A percentile compares a stretch with the other conserved stretches of the same genome.
These are phyloP conservation scores for Dicrostonyx torquatus DNA, from an alignment of 2,797 vertebrate genomes.

Conservation along the genomic window DNA sequence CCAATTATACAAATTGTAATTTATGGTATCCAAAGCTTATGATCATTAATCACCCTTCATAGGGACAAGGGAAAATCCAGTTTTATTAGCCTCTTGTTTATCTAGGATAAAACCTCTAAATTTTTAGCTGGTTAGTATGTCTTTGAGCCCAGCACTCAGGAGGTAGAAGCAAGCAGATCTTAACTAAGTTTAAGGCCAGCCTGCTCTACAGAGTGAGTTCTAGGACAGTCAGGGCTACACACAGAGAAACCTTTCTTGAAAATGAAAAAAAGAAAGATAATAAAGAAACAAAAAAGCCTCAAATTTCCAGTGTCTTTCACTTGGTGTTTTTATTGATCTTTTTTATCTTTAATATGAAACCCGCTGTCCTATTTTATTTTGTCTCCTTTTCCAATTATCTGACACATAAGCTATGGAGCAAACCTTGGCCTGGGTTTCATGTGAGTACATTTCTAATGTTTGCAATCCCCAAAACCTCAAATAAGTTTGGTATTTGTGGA, in stretches of 20 bases:
- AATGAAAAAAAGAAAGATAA: too few relatives aligned
- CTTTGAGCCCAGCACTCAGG: neutral
- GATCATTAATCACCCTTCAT: neutral
- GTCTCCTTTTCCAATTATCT: neutral
- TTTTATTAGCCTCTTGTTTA: neutral
- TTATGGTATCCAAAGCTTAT: neutral
- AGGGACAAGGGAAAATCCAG: neutral
- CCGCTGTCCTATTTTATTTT: neutral
- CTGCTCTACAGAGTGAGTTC: neutral
- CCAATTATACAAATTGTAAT: neutral
- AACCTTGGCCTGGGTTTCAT: too few relatives aligned
- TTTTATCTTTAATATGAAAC: neutral
- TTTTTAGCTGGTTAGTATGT: neutral
- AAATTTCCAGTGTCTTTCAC: neutral
- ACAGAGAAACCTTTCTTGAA: neutral
- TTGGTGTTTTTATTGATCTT: neutral
- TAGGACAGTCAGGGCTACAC: neutral
- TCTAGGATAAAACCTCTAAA: neutral
- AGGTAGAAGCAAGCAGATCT: neutral
- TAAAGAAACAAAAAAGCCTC: too few relatives aligned
- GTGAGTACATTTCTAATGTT: neutral
- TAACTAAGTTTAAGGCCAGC: neutral
- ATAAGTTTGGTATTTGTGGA: too few relatives aligned
- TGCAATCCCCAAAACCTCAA: neutral
- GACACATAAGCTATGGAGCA: neutral